Evolutionary conservation across 2,113 vertebrate species (phyloP).

Genomic region (Capreolus pygargus): DNA sequence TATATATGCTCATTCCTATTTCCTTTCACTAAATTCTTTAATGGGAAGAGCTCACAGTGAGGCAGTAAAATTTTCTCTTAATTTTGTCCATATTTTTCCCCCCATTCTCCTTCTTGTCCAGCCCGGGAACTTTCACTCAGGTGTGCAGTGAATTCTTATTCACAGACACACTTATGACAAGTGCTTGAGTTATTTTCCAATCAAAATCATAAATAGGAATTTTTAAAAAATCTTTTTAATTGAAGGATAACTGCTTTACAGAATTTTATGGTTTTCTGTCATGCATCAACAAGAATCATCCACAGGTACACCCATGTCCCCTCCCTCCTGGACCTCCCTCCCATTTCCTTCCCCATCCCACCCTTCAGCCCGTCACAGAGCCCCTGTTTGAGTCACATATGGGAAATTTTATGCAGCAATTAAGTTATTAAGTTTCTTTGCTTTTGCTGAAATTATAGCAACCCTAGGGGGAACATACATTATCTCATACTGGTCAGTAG

Average conservation of each 20-base stretch:
- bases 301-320: not conserved
- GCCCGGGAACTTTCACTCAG: not conserved
- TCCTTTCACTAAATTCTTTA: not conserved
- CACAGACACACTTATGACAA: not conserved
- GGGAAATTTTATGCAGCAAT: not conserved
- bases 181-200: not conserved
- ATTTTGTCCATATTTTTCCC: not conserved
- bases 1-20: not conserved
- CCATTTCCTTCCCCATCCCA: not conserved
- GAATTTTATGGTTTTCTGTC: not conserved
- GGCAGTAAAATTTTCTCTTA: not conserved
- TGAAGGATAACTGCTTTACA: not conserved
- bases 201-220: not conserved
- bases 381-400: not conserved
- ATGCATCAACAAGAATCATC: not conserved
- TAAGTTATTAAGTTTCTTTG: not conserved
- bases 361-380: not conserved
- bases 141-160: not conserved
- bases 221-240: not conserved
- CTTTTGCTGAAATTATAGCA: not conserved
- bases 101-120: not conserved
- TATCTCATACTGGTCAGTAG: not conserved
- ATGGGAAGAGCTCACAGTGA: not conserved
- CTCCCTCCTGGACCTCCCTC: not conserved
- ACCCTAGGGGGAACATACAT: not conserved